These are phyloP conservation scores for Conger conger DNA, from an alignment of 2,113 vertebrate genomes.

Conservation along the genomic window DNA sequence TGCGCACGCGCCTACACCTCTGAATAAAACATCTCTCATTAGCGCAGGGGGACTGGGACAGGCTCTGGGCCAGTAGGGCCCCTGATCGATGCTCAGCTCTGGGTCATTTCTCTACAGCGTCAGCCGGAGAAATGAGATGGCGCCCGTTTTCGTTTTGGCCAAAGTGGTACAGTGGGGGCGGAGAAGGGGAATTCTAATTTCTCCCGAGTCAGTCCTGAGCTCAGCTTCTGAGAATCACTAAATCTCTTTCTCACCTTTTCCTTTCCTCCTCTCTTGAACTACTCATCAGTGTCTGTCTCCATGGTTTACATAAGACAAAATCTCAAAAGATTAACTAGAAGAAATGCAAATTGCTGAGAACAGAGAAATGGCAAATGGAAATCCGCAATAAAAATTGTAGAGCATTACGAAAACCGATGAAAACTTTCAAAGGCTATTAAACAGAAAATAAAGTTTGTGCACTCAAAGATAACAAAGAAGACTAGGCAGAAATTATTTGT, in stretches of 20 bases:
- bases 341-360: no score
- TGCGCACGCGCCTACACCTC: background rate
- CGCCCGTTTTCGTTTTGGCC: background rate
- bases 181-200: background rate
- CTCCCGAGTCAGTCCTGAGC: background rate
- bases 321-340: background rate
- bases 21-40: background rate
- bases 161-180: background rate
- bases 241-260: background rate
- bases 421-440: no score
- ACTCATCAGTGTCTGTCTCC: background rate
- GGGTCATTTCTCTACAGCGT: background rate
- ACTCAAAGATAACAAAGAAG: no score
- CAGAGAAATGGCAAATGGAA: no score
- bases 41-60: background rate
- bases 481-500: no score
- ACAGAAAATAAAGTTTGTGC: no score
- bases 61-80: background rate
- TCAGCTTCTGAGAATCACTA: background rate
- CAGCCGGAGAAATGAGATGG: background rate
- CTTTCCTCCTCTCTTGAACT: background rate
- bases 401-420: no score
- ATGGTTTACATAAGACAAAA: background rate
- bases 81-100: background rate
- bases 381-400: no score